These are phyloP conservation scores for Galagoides demidoff DNA, from an alignment of 2,797 vertebrate genomes.

Conservation along the genomic window DNA sequence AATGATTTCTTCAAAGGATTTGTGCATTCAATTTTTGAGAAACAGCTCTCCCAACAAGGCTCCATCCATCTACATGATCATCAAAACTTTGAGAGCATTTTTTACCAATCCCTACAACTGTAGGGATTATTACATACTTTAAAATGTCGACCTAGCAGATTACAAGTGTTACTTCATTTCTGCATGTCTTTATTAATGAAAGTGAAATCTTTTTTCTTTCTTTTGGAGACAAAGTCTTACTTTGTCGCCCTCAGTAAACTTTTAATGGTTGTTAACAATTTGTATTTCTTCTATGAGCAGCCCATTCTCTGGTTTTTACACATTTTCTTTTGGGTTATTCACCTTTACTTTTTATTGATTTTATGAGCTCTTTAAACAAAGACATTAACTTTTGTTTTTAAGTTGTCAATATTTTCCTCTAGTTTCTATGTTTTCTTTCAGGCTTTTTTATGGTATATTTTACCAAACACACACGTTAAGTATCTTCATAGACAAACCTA, in stretches of 20 bases:
- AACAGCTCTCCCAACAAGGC: background rate
- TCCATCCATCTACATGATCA: background rate
- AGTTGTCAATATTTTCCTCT: background rate
- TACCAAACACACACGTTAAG: background rate
- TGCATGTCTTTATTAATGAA: slow-evolving; percentile 27
- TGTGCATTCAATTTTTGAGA: slow-evolving; percentile 16
- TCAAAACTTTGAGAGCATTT: background rate
- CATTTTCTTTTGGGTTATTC: background rate
- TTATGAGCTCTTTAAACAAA: slow-evolving; percentile 5
- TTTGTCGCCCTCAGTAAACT: background rate
- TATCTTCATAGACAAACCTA: slow-evolving; percentile 21
- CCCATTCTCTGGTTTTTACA: background rate
- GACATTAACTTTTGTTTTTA: slow-evolving; percentile 30
- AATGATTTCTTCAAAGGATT: background rate
- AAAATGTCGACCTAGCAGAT: background rate
- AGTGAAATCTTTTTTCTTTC: background rate
- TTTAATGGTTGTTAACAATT: slow-evolving; percentile 5
- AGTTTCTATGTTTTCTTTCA: background rate
- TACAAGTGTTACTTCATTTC: slow-evolving; percentile 3
- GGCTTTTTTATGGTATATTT: background rate
- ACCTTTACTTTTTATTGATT: background rate
- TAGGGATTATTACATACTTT: background rate
- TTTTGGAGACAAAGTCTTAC: too few relatives aligned
- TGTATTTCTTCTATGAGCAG: background rate
- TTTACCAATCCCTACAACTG: background rate